phyloP scores from a whole-genome alignment of 2,797 vertebrate species.

The Kryptopterus vitreolus region DNA sequence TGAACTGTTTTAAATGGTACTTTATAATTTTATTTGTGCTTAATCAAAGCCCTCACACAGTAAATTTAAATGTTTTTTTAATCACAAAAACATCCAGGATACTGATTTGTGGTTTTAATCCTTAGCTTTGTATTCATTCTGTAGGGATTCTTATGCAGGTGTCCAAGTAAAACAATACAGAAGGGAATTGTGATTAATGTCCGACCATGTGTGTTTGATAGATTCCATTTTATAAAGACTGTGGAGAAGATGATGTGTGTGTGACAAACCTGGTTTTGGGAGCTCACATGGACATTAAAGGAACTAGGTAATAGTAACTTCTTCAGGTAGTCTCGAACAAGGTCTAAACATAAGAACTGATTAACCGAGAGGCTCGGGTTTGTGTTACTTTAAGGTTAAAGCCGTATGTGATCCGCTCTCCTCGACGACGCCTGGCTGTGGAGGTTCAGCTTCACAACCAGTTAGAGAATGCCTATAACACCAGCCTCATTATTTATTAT shows the following conservation, averaged over 20 bases:
- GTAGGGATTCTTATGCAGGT: neutral
- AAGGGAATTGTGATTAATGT: neutral
- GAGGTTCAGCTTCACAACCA: slow-evolving; percentile 83
- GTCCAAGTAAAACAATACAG: neutral
- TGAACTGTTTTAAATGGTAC: neutral
- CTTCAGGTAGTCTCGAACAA: neutral
- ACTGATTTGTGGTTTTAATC: neutral
- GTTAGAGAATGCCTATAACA: slow-evolving; percentile 90
- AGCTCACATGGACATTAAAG: slow-evolving; percentile 82
- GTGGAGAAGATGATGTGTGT: slow-evolving; percentile 90
- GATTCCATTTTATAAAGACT: slow-evolving; percentile 96
- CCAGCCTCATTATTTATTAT: slow-evolving; percentile 83
- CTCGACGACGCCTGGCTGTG: slow-evolving; percentile 78
- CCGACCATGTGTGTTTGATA: slow-evolving; percentile 54
- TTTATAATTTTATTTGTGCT: neutral
- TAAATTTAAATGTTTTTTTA: neutral
- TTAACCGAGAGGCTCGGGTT: neutral
- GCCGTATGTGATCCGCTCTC: slow-evolving; percentile 84
- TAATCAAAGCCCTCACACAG: neutral
- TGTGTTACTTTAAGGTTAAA: slow-evolving; percentile 42
- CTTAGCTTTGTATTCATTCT: neutral
- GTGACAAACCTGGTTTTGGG: slow-evolving; percentile 83
- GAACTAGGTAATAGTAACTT: slow-evolving; percentile 77
- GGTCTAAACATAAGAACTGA: neutral
- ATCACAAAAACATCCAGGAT: neutral